Base-by-base conservation (phyloP, 1,140 invertebrate genomes). In the Stegodyphus dumicola region DNA sequence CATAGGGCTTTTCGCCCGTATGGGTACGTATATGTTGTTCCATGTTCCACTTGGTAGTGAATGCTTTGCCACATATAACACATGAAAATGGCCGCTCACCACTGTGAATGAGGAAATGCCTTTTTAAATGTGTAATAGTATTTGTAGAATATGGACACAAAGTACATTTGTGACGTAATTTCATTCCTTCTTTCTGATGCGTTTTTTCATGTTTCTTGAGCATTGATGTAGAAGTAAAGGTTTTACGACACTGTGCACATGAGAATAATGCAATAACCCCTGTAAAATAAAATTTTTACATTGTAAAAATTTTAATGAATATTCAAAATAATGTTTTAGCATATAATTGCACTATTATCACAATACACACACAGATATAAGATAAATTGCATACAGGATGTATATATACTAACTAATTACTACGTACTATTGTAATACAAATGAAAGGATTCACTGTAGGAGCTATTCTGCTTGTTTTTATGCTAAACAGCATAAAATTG, bases 21-120 rank as follows among this genome's bases (percentile, higher is more conserved):
- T 92, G 92, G 7, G 88, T 87, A 17, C 66, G 49, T 89, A 89
- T 90, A 91, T 88, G 91, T 83, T 10, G 91, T 71, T 88, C 88
- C 6, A 92, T 78, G 0, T 90, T 91, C 1, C 90, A 89, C 48
- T 89, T 88, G 49, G 91, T 90, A 86, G 91, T 92, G 88, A 93
- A 94, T 5, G 91, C 91, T 80, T 86, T 80, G 18, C 95, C 95
- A 90, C 97, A 98, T 88, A 97, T 94, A 69, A 92, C 91, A 89
- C 96, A 97, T 90, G 94, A 95, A 92, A 96, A 98, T 4, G 96
- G 96, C 89, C 95, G 93, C 91, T 97, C 96, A 90, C 97, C 95
- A 79, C 96, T 97, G 89, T 98, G 96, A 67, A 95, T 96, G 86
- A 96, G 92, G 88, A 94, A 93, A 90, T 98, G 97, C 93, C 98